Percentiles rank a stretch among this genome's conserved stretches.
These are phyloP conservation scores for Prunella himalayana DNA, from an alignment of 2,113 vertebrate species.

Conservation along the genomic window DNA sequence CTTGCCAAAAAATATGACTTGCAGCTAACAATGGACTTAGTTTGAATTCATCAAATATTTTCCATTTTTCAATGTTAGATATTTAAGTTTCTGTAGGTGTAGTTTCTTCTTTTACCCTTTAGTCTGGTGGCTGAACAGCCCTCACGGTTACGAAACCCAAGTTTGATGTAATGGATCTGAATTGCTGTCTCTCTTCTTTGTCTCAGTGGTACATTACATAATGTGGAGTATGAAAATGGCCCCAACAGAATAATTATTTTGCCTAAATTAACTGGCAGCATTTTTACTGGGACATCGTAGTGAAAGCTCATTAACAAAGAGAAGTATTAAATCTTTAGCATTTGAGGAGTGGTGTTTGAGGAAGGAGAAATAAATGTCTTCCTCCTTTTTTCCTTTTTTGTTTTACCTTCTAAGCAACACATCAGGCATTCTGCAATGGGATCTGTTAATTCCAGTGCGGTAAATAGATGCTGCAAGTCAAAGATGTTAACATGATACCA, in stretches of 20 bases:
- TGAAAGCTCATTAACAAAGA: not conserved
- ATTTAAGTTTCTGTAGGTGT: not conserved
- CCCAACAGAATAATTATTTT: not conserved
- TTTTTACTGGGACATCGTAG: not conserved
- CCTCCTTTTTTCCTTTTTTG: fast-evolving
- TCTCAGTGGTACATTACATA: not conserved
- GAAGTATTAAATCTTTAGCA: not conserved
- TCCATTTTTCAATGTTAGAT: not conserved
- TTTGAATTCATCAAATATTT: not conserved
- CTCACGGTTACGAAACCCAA: not conserved
- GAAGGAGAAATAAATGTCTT: not conserved
- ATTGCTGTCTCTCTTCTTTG: not conserved
- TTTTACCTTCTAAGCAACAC: not conserved
- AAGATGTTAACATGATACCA: not conserved
- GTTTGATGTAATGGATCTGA: not conserved
- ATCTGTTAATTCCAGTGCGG: not conserved
- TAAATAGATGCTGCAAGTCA: not conserved
- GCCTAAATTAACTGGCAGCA: not conserved
- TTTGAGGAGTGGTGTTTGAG: not conserved
- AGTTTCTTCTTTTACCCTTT: not conserved
- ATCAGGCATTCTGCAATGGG: not conserved
- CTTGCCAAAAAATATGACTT: not conserved
- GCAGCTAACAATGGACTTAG: not conserved
- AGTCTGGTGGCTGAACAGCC: not conserved
- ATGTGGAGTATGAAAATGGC: not conserved